A percentile compares a stretch with the other conserved stretches of the same genome.
Evolutionary conservation across 2,797 vertebrate genomes (phyloP).

Genomic region (Holocentrus rufus): DNA sequence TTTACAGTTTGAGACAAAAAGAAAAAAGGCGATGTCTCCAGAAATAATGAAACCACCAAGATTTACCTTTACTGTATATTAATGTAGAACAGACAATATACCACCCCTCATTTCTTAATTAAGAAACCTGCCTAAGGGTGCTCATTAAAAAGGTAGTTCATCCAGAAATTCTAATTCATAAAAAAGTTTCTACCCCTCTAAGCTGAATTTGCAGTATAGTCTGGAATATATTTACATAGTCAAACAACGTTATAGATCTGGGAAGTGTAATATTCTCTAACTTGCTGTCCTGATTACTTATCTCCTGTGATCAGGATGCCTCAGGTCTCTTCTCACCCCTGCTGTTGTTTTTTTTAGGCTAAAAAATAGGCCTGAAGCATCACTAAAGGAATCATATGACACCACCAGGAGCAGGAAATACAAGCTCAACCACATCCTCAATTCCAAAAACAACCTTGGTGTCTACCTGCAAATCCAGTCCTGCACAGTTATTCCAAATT

Average conservation of each 20-base stretch:
- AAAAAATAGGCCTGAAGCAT: background rate
- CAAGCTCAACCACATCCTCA: conserved; percentile 6
- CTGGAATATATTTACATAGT: background rate
- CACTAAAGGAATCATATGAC: background rate
- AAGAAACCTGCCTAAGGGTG: conserved; percentile 51
- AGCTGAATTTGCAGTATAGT: conserved; percentile 10
- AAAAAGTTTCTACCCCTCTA: conserved; percentile 26
- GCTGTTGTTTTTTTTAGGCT: conserved; percentile 6
- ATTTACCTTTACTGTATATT: conserved; percentile 37
- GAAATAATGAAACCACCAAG: conserved; percentile 45
- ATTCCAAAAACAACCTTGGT: background rate
- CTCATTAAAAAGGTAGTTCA: conserved; percentile 51
- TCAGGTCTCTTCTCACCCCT: background rate
- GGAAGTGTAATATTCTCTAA: background rate
- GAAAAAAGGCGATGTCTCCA: conserved; percentile 36
- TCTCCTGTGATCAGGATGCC: background rate
- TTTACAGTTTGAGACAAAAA: conserved; percentile 45
- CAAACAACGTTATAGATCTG: background rate
- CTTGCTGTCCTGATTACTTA: background rate
- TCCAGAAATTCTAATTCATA: conserved; percentile 34
- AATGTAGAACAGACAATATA: conserved; percentile 53
- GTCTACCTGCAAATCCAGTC: too few relatives aligned
- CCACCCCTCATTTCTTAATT: conserved; percentile 45
- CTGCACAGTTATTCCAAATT: background rate
- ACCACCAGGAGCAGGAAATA: conserved; percentile 27